Percentiles rank a stretch among this genome's conserved stretches.
phyloP scores from a whole-genome alignment of 1,140 invertebrate genomes.

The Drosophila yakuba region DNA sequence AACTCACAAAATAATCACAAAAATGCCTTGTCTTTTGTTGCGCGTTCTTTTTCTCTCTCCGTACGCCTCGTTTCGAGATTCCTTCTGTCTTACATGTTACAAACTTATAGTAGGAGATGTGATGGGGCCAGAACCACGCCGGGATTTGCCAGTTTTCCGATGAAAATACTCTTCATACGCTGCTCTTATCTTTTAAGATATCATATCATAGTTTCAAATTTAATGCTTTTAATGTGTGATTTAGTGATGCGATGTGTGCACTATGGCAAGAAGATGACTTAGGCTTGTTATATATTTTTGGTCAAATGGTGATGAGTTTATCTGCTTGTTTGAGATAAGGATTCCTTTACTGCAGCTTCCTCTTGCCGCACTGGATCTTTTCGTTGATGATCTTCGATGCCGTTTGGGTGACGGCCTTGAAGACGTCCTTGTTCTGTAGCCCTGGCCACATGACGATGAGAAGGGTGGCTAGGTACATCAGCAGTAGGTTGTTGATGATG shows the following conservation, averaged over 20 bases:
- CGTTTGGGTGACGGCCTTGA: constrained; percentile 65
- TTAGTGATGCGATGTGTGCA: constrained; percentile 30
- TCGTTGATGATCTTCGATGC: constrained; percentile 58
- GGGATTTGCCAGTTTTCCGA: constrained; percentile 28
- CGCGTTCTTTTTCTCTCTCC: constrained; percentile 43
- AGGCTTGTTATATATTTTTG: constrained; percentile 55
- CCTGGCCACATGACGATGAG: constrained; percentile 86
- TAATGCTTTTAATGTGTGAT: constrained; percentile 6
- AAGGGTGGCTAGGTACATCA: constrained; percentile 89
- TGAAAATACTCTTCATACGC: constrained; percentile 50
- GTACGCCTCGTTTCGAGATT: constrained; percentile 19
- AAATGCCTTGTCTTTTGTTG: constrained; percentile 67
- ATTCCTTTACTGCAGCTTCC: constrained; percentile 62
- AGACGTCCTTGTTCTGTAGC: constrained; percentile 84
- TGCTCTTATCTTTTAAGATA: constrained; percentile 48
- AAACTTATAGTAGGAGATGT: constrained; percentile 44
- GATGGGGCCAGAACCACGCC: constrained; percentile 10
- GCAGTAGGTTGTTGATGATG: constrained; percentile 91
- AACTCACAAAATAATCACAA: constrained; percentile 80
- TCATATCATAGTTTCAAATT: constrained; percentile 32
- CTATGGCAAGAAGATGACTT: constrained; percentile 71
- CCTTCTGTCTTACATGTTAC: constrained; percentile 15
- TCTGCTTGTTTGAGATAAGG: constrained; percentile 3
- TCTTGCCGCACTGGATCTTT: constrained; percentile 65
- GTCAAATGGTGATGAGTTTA: constrained; percentile 55